phyloP scores from a whole-genome alignment of 1,140 invertebrate species.

The Micrasema minimum region DNA sequence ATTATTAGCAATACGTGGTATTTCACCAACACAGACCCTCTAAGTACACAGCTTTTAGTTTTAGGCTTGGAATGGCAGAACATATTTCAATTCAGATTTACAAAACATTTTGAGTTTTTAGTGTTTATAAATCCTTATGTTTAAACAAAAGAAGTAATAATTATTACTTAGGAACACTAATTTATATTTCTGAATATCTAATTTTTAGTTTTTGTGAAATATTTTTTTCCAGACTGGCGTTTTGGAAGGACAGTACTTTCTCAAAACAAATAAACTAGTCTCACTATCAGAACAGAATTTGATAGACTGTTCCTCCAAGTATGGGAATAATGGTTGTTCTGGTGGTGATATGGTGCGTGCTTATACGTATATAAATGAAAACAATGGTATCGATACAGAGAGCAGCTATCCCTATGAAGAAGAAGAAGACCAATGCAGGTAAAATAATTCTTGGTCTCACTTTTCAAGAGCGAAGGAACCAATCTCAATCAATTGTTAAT shows the following conservation, averaged over 20 bases:
- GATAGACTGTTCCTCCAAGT: not conserved
- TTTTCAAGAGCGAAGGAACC: not conserved
- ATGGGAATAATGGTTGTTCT: not conserved
- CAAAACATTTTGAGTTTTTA: too few relatives aligned
- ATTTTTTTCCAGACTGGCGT: not conserved
- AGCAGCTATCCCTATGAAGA: not conserved
- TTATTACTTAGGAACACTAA: too few relatives aligned
- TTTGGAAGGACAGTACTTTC: not conserved
- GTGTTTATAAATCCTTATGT: too few relatives aligned
- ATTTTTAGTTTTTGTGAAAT: too few relatives aligned
- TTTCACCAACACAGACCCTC: too few relatives aligned
- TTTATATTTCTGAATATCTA: too few relatives aligned
- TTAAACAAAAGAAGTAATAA: too few relatives aligned
- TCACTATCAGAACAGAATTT: not conserved
- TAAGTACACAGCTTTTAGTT: too few relatives aligned
- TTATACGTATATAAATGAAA: not conserved
- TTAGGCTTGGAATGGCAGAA: too few relatives aligned
- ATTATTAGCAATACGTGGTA: too few relatives aligned
- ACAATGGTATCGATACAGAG: not conserved
- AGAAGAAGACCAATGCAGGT: not conserved
- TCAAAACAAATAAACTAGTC: not conserved
- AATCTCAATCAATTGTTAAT: not conserved
- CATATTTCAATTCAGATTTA: too few relatives aligned
- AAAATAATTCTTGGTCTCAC: not conserved
- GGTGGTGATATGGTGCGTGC: not conserved